These are phyloP conservation scores for Heliconius sara DNA, from an alignment of 2,888 invertebrate species.

Conservation along the genomic window DNA sequence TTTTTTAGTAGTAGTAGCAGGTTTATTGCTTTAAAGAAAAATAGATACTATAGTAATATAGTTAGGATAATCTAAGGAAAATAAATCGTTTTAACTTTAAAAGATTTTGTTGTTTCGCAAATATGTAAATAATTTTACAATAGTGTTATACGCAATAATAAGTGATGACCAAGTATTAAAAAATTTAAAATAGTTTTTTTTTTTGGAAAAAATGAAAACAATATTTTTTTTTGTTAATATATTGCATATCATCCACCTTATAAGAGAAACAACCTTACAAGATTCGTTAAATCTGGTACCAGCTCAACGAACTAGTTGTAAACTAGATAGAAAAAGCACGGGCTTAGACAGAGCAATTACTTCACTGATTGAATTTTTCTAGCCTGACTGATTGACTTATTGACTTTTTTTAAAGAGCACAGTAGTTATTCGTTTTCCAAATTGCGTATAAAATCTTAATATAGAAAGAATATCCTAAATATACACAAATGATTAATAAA, in stretches of 20 bases:
- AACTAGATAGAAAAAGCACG: not conserved
- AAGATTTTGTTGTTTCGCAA: too few species aligned
- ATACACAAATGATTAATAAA: not conserved
- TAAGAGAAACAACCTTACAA: not conserved
- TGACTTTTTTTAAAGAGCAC: not conserved
- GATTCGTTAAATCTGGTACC: not conserved
- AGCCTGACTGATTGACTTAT: conserved; percentile 4
- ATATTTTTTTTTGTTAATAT: not conserved
- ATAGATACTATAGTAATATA: too few species aligned
- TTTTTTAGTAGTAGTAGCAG: too few species aligned
- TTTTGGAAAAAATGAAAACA: not conserved
- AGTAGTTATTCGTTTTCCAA: not conserved
- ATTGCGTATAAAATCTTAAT: not conserved
- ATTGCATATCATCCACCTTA: not conserved
- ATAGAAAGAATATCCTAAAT: not conserved
- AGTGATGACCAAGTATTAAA: too few species aligned
- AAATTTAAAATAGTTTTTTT: too few species aligned
- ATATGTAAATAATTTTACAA: too few species aligned
- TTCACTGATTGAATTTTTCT: conserved; percentile 11
- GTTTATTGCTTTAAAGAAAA: too few species aligned
- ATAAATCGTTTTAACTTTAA: too few species aligned
- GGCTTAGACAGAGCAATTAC: conserved; percentile 7
- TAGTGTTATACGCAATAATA: too few species aligned
- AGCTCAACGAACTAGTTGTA: not conserved
- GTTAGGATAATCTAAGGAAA: too few species aligned